These are phyloP conservation scores for Trochalopteron elliotii DNA, from an alignment of 2,113 vertebrate species.

Conservation along the genomic window DNA sequence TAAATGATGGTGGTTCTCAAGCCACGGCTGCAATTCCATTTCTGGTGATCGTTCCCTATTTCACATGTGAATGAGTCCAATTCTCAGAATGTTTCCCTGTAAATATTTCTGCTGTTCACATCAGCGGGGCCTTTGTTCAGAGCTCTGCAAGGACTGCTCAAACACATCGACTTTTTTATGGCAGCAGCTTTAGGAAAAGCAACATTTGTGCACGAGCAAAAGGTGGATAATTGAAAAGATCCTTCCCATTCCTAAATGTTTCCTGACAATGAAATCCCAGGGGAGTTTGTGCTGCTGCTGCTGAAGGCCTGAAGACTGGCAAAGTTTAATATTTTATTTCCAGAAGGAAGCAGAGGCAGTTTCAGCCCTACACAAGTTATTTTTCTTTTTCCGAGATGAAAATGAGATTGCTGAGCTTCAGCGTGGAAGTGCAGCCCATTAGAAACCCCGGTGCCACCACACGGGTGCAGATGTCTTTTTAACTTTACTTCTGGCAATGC, in stretches of 20 bases:
- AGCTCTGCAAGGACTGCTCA: not conserved
- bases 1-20: not conserved
- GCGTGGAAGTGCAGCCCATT: not conserved
- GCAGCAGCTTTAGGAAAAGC: not conserved
- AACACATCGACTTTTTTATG: not conserved
- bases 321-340: slow-evolving; percentile 14
- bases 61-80: slow-evolving; percentile 37
- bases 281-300: not conserved
- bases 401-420: not conserved
- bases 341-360: not conserved
- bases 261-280: not conserved
- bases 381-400: not conserved
- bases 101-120: not conserved
- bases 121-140: not conserved
- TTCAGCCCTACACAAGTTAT: not conserved
- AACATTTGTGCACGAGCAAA: not conserved
- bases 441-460: not conserved
- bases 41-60: not conserved
- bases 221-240: slow-evolving; percentile 14
- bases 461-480: not conserved
- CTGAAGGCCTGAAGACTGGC: not conserved
- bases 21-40: not conserved
- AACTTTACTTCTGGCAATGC: not conserved
- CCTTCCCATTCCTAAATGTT: slow-evolving; percentile 10
- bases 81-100: not conserved